Conservation (phyloP, 1,140 invertebrate species). For the Temnothorax curvispinosus region DNA sequence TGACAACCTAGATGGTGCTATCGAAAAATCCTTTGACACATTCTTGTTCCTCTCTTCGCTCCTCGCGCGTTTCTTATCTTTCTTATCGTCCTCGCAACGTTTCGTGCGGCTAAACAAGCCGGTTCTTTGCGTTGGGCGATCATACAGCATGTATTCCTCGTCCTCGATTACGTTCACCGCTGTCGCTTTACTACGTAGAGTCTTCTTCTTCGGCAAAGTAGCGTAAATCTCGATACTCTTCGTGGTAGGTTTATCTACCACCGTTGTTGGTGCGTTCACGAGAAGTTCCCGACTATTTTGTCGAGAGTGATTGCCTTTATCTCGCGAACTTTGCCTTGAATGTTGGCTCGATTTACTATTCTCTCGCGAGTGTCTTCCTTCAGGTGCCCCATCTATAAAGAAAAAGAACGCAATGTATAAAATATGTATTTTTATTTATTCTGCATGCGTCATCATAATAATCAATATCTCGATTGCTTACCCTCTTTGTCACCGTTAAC, state of each 20-base stretch:
- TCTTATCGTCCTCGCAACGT: slow-evolving; percentile 90
- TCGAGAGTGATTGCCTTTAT: slow-evolving; percentile 79
- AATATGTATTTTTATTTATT: background rate
- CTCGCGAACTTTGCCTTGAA: slow-evolving; percentile 89
- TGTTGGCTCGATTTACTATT: slow-evolving; percentile 88
- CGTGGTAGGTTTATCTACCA: slow-evolving; percentile 86
- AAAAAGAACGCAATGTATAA: slow-evolving; percentile 46
- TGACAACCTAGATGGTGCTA: slow-evolving; percentile 87
- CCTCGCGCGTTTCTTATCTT: slow-evolving; percentile 92
- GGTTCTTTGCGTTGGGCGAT: slow-evolving; percentile 89
- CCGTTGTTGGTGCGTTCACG: slow-evolving; percentile 79
- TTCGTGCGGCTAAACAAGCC: slow-evolving; percentile 89
- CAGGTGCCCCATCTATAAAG: slow-evolving; percentile 85
- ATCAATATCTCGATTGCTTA: slow-evolving; percentile 40
- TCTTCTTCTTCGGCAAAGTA: slow-evolving; percentile 95
- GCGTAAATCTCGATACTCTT: slow-evolving; percentile 96
- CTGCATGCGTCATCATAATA: background rate
- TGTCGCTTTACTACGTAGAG: slow-evolving; percentile 88
- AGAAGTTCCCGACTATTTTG: slow-evolving; percentile 89
- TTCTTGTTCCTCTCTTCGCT: slow-evolving; percentile 93
- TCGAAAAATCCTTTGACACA: slow-evolving; percentile 89
- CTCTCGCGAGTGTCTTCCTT: slow-evolving; percentile 92
- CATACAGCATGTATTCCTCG: slow-evolving; percentile 89
- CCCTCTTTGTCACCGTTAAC: slow-evolving; percentile 83
- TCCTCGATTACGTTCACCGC: slow-evolving; percentile 89